Evolutionary conservation across 2,888 invertebrate species (phyloP), one percentile per base, ranked within the genome.

Genomic region (Agrochola macilenta): DNA sequence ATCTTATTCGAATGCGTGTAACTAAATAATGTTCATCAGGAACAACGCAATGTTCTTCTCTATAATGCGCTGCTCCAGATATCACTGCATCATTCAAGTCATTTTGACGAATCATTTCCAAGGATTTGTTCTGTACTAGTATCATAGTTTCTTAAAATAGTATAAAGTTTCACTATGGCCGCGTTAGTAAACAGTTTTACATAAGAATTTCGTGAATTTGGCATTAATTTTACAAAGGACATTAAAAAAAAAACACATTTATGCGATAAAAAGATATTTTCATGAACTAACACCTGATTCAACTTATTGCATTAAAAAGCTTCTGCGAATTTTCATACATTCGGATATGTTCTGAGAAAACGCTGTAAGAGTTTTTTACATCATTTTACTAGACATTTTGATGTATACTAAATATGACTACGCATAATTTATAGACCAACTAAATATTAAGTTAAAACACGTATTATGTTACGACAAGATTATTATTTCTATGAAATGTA

Each of bases 321-420:
- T 82, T 82, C 86, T 73, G 60, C 17, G 86, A 86, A 86, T 69
- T 78, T 73, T 73, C 35, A 69, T 61, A 65, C 46, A 72, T 72
- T 58, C 9, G 46, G 26, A 78, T 60, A 63, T 4, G n/a, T 82
- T 86, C 75, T 20, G 0, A 49, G 69, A 86, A 74, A 73, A 60
- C 1, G 30, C 61, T 30, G 23, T 39, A 26, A 69, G 20, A 60
- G 14, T 57, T 68, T 79, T 71, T 82, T 46, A 43, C 35, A 35
- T n/a, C 0, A 30, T 78, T 84, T 77, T 74, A 64, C 26, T 63
- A 54, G 58, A 74, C 72, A 60, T 73, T 72, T 57, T 75, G n/a
- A 79, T 81, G 60, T 54, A 46, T 73, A 82, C 71, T 81, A 43
- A 77, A 79, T 54, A 74, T 64, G 39, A 68, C 49, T 52, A 54